Evolutionary conservation across 2,888 invertebrate genomes (phyloP), one percentile per base, ranked within the genome.

Genomic region (Amiota mariae): DNA sequence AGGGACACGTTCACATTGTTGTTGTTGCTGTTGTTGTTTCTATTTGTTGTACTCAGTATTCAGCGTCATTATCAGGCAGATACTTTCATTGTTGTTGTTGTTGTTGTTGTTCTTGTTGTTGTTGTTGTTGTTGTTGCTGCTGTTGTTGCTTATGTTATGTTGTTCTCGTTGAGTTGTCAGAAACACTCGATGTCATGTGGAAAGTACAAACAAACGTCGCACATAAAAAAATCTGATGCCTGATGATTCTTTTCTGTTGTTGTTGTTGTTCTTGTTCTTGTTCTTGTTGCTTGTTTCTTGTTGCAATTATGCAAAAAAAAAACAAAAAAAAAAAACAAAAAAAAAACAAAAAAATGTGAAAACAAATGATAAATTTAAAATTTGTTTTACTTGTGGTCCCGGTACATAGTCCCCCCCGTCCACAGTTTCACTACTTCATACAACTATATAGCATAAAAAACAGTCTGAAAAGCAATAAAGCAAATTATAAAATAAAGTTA

Each of bases 401-500:
- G 8, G 9, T 12, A n/a, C 11, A 4, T 18, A n/a, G 18, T 1
- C 10, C 8, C 0, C 20, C 9, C 3, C 15, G 2, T 54, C 12
- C 54, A 79, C 84, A 82, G 81, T 79, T 24, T 24, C 24, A 24
- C 24, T 24, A 24, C 24, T 24, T 1, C 24, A 1, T 24, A 24
- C 24, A 3, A 24, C 24, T 24, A 24, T 24, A 3, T 36, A 36
- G 36, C 36, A 36, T 36, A 6, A 36, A 36, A 36, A 36, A n/a
- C n/a, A 36, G 36, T 36, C 36, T 36, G 36, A 36, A 84, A 82
- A 82, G 84, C 81, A 84, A 84, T 84, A 84, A 82, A 83, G 84
- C 82, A 83, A 83, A 83, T 83, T 83, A 83, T 84, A 83, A 83
- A 84, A 83, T 83, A 84, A 84, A 83, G 85, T 84, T 80, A 83